Evolutionary conservation across 2,888 invertebrate species (phyloP).

Genomic region (Tortricodes alternella): DNA sequence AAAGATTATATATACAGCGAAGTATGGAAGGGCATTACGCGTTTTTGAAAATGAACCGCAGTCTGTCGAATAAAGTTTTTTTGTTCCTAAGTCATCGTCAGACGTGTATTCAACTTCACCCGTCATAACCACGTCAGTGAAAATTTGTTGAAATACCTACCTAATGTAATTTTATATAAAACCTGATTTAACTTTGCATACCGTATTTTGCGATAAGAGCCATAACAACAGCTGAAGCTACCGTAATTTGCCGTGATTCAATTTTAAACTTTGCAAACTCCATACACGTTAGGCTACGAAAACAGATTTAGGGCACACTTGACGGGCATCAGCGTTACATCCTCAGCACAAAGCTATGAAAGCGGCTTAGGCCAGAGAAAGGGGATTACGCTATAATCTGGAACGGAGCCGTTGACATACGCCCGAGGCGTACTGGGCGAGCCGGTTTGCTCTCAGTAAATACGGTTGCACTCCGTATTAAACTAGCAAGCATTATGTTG

Average conservation of each 20-base stretch:
- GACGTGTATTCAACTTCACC: too few species aligned
- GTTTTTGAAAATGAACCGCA: too few species aligned
- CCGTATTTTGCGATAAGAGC: not conserved
- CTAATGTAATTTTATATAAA: too few species aligned
- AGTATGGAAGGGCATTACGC: too few species aligned
- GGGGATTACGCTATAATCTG: slow-evolving; percentile 78
- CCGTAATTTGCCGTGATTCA: slow-evolving; percentile 4
- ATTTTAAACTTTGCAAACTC: slow-evolving; percentile 26
- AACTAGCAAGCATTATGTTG: slow-evolving; percentile 19
- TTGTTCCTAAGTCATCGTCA: too few species aligned
- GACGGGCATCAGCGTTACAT: slow-evolving; percentile 68
- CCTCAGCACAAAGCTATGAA: slow-evolving; percentile 75
- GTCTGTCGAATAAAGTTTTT: too few species aligned
- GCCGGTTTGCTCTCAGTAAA: slow-evolving; percentile 52
- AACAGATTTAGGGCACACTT: slow-evolving; percentile 72
- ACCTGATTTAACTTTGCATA: too few species aligned
- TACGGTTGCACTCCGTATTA: slow-evolving; percentile 40
- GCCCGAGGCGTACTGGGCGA: slow-evolving; percentile 53
- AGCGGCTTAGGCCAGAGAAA: slow-evolving; percentile 75
- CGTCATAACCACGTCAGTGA: too few species aligned
- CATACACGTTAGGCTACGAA: slow-evolving; percentile 41
- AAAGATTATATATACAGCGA: too few species aligned
- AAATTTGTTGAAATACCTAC: too few species aligned
- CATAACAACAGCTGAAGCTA: not conserved
- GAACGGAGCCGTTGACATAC: slow-evolving; percentile 73